Evolutionary conservation across 2,888 invertebrate species (phyloP).

Genomic region (Habroteleia sp.): DNA sequence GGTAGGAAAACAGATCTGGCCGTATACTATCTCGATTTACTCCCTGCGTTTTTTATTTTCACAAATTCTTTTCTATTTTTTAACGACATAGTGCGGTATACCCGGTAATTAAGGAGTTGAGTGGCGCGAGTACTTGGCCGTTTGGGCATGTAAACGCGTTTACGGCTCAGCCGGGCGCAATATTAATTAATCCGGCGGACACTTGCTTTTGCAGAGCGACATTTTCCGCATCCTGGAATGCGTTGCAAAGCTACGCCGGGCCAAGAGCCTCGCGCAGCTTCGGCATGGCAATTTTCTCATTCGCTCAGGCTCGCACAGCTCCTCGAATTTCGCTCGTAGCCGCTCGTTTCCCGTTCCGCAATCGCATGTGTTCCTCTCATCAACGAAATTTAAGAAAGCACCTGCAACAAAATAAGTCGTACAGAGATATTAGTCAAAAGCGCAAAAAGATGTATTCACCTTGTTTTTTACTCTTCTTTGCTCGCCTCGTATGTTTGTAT

Average conservation of each 20-base stretch:
- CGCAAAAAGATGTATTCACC: constrained; percentile 13
- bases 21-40: too few relatives aligned
- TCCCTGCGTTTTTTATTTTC: constrained; percentile 12
- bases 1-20: too few relatives aligned
- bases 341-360: constrained; percentile 64
- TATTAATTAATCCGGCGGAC: constrained; percentile 55
- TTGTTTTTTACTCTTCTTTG: background rate
- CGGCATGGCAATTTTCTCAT: constrained; percentile 69
- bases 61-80: constrained; percentile 10
- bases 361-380: constrained; percentile 70
- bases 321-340: constrained; percentile 62
- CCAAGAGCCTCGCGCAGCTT: constrained; percentile 72
- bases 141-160: constrained; percentile 48
- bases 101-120: constrained; percentile 43
- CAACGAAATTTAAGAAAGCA: constrained; percentile 71
- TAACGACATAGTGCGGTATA: constrained; percentile 13
- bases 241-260: constrained; percentile 69
- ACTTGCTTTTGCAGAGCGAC: constrained; percentile 73
- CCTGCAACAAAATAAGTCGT: constrained; percentile 65
- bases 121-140: constrained; percentile 34
- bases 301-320: constrained; percentile 69
- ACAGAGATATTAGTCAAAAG: constrained; percentile 38
- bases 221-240: constrained; percentile 71
- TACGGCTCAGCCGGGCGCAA: constrained; percentile 47
- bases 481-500: background rate